These are phyloP conservation scores for Pristionchus japonicus DNA, from an alignment of 2,888 invertebrate species.

Conservation along the genomic window DNA sequence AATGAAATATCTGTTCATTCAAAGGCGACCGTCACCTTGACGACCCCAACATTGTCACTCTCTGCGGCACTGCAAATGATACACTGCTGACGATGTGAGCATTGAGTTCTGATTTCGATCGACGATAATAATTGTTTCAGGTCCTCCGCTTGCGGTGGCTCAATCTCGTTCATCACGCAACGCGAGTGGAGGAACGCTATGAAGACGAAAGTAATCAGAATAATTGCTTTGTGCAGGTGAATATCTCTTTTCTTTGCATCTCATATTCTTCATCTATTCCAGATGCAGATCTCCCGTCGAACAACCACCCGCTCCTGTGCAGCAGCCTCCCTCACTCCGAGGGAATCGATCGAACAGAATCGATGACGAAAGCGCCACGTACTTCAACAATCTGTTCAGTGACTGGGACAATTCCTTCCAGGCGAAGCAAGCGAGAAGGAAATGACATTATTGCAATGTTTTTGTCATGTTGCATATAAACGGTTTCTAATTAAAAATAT, in stretches of 20 bases:
- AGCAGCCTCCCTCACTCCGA: neutral
- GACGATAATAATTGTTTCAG: neutral
- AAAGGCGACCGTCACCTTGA: neutral
- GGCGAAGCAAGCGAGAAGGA: neutral
- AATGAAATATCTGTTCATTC: neutral
- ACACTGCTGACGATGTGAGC: neutral
- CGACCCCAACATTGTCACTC: neutral
- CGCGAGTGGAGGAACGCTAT: neutral
- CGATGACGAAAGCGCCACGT: neutral
- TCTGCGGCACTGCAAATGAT: neutral
- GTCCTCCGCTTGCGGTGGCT: neutral
- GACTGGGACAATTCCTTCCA: neutral
- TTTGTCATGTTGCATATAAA: too few species aligned
- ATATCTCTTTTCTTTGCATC: neutral
- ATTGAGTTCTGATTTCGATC: neutral
- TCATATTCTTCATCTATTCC: too few species aligned
- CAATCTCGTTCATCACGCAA: neutral
- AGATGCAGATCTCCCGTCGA: neutral
- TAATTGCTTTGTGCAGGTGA: neutral
- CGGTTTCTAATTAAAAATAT: too few species aligned
- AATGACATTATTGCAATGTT: too few species aligned
- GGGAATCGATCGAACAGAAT: neutral
- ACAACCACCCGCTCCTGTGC: neutral
- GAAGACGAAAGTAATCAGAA: neutral
- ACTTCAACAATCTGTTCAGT: neutral